phyloP scores from a whole-genome alignment of 2,113 vertebrate species.

The Diphyllodes magnificus region DNA sequence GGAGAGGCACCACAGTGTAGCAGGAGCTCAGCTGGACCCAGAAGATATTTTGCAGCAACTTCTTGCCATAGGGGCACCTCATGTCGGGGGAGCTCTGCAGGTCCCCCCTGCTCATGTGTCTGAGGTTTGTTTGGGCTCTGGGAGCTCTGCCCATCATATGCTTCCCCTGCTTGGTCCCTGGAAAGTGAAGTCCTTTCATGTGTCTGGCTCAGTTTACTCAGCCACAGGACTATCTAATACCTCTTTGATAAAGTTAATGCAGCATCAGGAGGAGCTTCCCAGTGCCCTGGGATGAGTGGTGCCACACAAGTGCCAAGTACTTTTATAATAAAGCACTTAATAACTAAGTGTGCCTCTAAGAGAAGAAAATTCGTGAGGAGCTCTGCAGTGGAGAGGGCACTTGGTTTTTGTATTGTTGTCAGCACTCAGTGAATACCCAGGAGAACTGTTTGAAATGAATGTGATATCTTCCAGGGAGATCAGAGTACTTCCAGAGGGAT shows the following conservation, averaged over 20 bases:
- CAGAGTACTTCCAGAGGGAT: neutral
- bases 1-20: neutral
- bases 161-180: neutral
- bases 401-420: neutral
- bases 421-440: neutral
- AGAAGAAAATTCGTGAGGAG: neutral
- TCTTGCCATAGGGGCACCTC: neutral
- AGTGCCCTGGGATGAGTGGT: neutral
- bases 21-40: neutral
- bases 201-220: neutral
- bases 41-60: neutral
- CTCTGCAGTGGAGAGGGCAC: neutral
- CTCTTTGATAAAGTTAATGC: neutral
- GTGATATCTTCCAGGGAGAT: slow-evolving; percentile 7
- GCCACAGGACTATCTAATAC: neutral
- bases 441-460: neutral
- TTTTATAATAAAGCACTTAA: slow-evolving; percentile 5
- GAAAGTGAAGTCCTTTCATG: neutral
- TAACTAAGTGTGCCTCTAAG: neutral
- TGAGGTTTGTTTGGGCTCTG: neutral
- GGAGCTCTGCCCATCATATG: neutral
- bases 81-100: accelerated
- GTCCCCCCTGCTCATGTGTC: accelerated
- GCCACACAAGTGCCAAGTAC: neutral
- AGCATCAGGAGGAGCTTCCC: neutral